Base-by-base conservation (phyloP, 2,797 vertebrate genomes). In the Borostomias antarcticus region DNA sequence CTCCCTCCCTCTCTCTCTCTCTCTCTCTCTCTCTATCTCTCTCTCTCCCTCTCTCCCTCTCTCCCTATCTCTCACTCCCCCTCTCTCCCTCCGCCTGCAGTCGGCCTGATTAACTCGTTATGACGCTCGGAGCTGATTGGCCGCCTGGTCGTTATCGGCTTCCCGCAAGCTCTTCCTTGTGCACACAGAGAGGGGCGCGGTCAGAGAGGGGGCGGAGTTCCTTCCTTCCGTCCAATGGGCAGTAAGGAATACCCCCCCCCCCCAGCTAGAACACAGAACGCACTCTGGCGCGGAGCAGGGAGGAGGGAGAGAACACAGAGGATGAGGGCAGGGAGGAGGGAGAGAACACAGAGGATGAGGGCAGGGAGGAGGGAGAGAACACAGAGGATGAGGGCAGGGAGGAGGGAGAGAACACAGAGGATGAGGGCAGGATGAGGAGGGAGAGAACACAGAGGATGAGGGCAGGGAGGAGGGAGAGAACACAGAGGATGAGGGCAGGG, bases 181-280 rank as follows among this genome's bases (percentile, higher is more conserved):
- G 48, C 9, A 29, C 29, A 28, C 35, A 53, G 63, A 64, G 62
- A 57, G 77, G 78, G 0, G 58, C 71, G 68, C 58, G 80, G 70
- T 69, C 77, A 65, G 53, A 74, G 21, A 25, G 45, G 35, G 6
- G 62, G 11, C 68, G 58, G 23, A 70, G 59, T 72, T 73, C 65
- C 83, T 88, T 86, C 87, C 82, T 80, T 76, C 75, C 60, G 40
- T 51, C 86, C 73, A 88, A 87, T 85, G 83, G 85, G 6, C 75
- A 28, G 7, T 51, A 11, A 76, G 72, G 81, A 84, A 86, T 80
- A 73, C 58, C 75, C 70, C 62, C 63, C 45, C 63, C 26, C 1
- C 69, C 66, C 64, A n/a, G 67, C 11, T 81, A 75, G 72, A 83
- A 81, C 51, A 7, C 11, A 43, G 40, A 43, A 43, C 40, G n/a